These are phyloP conservation scores for Ectropis grisescens DNA, from an alignment of 1,140 invertebrate genomes.

Conservation along the genomic window DNA sequence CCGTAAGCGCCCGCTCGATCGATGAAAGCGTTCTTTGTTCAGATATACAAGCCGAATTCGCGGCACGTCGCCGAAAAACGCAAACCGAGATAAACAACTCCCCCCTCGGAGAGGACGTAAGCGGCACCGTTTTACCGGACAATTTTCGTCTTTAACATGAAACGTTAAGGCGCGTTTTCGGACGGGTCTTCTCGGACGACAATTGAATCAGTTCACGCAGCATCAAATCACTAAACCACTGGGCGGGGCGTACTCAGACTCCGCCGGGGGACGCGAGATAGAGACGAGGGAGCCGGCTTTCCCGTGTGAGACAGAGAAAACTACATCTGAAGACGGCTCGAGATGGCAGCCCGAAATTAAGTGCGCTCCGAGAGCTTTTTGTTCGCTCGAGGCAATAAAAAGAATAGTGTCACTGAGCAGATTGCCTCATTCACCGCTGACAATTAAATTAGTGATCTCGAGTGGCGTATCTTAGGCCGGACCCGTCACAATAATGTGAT, in stretches of 20 bases:
- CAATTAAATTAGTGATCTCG: slow-evolving; percentile 65
- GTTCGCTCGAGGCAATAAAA: slow-evolving; percentile 56
- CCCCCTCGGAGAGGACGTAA: slow-evolving; percentile 57
- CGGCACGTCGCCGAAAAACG: slow-evolving; percentile 64
- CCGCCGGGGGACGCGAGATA: slow-evolving; percentile 49
- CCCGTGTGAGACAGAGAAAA: slow-evolving; percentile 35
- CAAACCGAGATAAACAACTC: slow-evolving; percentile 65
- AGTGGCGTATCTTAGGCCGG: slow-evolving; percentile 42
- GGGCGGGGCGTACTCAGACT: slow-evolving; percentile 63
- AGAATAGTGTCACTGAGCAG: slow-evolving; percentile 64
- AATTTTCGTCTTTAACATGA: slow-evolving; percentile 59
- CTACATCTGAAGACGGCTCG: slow-evolving; percentile 38
- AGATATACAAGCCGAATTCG: slow-evolving; percentile 65
- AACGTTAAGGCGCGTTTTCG: slow-evolving; percentile 50
- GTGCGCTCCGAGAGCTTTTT: slow-evolving; percentile 55
- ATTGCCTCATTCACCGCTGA: slow-evolving; percentile 62
- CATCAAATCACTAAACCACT: slow-evolving; percentile 70
- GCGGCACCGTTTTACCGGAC: slow-evolving; percentile 49
- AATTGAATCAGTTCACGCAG: slow-evolving; percentile 70
- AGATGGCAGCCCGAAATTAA: slow-evolving; percentile 49
- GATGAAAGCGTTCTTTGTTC: slow-evolving; percentile 59
- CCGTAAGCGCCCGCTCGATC: slow-evolving; percentile 43
- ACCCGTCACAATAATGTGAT: slow-evolving; percentile 57
- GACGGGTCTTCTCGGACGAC: slow-evolving; percentile 35
- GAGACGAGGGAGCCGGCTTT: slow-evolving; percentile 40